phyloP scores from a whole-genome alignment of 2,113 vertebrate species.

The Thryonomys swinderianus region DNA sequence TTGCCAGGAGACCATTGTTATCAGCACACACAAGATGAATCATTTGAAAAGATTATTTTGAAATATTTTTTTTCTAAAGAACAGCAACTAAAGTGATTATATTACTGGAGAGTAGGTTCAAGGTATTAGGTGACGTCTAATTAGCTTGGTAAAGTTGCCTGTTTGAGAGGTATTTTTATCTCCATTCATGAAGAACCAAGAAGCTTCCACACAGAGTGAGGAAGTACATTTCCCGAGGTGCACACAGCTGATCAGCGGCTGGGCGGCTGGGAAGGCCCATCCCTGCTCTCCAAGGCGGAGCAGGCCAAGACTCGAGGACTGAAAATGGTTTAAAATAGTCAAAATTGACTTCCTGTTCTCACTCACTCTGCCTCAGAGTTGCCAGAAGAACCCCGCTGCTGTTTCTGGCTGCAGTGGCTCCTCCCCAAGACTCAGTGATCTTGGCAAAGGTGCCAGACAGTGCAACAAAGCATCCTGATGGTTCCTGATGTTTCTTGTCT shows the following conservation, averaged over 20 bases:
- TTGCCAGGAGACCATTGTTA: not conserved
- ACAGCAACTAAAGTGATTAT: not conserved
- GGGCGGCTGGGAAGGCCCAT: not conserved
- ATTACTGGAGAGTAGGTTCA: not conserved
- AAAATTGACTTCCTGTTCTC: not conserved
- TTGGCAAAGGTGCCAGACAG: slow-evolving; percentile 47
- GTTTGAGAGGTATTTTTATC: not conserved
- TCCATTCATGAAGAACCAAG: not conserved
- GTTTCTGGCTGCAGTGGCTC: slow-evolving; percentile 39
- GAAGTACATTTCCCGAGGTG: not conserved
- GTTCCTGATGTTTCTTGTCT: slow-evolving; percentile 31
- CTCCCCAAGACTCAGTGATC: slow-evolving; percentile 56
- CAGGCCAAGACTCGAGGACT: not conserved
- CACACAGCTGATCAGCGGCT: not conserved
- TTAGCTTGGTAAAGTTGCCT: not conserved
- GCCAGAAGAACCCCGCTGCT: not conserved
- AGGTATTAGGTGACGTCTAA: not conserved
- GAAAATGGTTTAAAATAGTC: not conserved
- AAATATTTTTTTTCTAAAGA: slow-evolving; percentile 14
- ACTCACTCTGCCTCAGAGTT: slow-evolving; percentile 29
- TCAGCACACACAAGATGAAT: not conserved
- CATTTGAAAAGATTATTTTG: not conserved
- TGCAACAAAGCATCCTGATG: slow-evolving; percentile 45
- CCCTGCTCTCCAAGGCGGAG: not conserved
- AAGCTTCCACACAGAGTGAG: not conserved